Evolutionary conservation across 2,113 vertebrate genomes (phyloP).

Genomic region (Bufo gargarizans): DNA sequence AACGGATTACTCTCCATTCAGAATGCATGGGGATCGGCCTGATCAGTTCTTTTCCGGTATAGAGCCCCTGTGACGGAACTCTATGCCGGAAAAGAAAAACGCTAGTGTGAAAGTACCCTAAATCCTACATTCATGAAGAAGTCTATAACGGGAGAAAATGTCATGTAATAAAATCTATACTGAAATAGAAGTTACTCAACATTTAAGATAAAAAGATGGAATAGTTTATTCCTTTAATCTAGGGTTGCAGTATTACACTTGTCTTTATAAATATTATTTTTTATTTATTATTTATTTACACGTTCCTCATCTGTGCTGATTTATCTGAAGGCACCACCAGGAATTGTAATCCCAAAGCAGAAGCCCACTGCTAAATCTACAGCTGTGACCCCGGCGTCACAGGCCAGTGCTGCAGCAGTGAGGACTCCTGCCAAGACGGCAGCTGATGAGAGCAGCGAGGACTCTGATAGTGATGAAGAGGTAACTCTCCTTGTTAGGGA

Average conservation of each 20-base stretch:
- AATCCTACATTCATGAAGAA: too few relatives aligned
- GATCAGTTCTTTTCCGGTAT: too few relatives aligned
- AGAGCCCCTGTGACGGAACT: too few relatives aligned
- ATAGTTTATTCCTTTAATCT: neutral
- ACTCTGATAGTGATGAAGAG: neutral
- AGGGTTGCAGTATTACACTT: neutral
- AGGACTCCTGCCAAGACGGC: neutral
- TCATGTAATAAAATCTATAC: too few relatives aligned
- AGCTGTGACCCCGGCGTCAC: neutral
- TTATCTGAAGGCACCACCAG: neutral
- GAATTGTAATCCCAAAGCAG: neutral
- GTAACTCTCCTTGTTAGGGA: too few relatives aligned
- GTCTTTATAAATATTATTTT: neutral
- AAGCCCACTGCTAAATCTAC: neutral
- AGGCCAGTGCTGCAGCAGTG: neutral
- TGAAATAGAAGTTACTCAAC: too few relatives aligned
- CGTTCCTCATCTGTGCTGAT: too few relatives aligned
- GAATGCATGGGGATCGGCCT: too few relatives aligned
- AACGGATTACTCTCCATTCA: too few relatives aligned
- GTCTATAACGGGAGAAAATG: too few relatives aligned
- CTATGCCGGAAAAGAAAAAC: too few relatives aligned
- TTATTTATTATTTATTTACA: neutral
- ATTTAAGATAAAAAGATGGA: neutral
- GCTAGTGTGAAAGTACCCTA: too few relatives aligned
- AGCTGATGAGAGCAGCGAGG: constrained; percentile 1